Evolutionary conservation across 1,140 invertebrate genomes (phyloP).

Genomic region (Coelopa frigida): DNA sequence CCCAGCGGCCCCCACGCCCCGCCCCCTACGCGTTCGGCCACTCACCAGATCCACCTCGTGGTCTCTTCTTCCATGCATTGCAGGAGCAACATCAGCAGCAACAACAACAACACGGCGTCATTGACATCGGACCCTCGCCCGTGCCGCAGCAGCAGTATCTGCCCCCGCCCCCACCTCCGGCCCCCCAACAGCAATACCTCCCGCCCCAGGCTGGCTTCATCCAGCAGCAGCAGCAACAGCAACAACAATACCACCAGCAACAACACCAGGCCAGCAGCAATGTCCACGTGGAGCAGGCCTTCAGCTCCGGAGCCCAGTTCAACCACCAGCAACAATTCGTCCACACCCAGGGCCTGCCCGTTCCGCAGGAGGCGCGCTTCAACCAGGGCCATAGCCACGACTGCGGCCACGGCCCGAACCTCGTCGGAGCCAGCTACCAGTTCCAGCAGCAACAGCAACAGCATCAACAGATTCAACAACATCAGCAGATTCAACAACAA

Average conservation of each 20-base stretch:
- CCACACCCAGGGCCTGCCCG: slow-evolving; percentile 29
- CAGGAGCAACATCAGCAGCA: slow-evolving; percentile 3
- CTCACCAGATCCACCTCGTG: no score
- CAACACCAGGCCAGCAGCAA: not conserved
- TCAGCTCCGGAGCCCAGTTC: no score
- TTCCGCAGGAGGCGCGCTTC: slow-evolving; percentile 32
- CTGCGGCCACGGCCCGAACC: slow-evolving; percentile 38
- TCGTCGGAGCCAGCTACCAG: slow-evolving; percentile 28
- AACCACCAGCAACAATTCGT: slow-evolving; percentile 25
- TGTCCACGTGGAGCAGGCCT: not conserved
- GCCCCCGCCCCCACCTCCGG: slow-evolving; percentile 16
- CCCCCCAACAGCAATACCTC: slow-evolving; percentile 25
- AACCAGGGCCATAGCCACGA: slow-evolving; percentile 29
- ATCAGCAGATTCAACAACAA: slow-evolving; percentile 16
- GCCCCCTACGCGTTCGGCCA: no score
- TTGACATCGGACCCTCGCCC: slow-evolving; percentile 24
- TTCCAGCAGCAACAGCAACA: slow-evolving; percentile 28
- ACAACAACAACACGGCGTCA: slow-evolving; percentile 13
- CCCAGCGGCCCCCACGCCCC: slow-evolving; percentile 13
- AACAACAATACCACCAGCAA: slow-evolving; percentile 23
- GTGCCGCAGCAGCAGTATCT: slow-evolving; percentile 21
- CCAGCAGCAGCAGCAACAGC: slow-evolving; percentile 20
- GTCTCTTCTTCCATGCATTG: no score
- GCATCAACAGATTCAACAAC: slow-evolving; percentile 22
- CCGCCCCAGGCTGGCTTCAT: no score